Conservation (phyloP, 2,888 invertebrate genomes). For the Cephus pulcher region DNA sequence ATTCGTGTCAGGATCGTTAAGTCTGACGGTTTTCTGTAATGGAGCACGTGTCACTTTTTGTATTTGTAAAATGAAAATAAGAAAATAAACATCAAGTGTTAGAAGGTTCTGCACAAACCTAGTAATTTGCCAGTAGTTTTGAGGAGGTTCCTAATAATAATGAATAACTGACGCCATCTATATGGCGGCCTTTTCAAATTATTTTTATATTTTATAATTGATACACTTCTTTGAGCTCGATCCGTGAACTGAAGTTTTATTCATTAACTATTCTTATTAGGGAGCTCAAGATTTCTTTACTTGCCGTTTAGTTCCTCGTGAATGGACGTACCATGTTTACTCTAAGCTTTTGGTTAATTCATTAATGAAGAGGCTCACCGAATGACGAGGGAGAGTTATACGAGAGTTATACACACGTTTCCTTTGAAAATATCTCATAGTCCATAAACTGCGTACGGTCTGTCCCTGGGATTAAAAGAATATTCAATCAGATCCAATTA, state of each 20-base stretch:
- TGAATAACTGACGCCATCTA: background rate
- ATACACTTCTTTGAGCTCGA: background rate
- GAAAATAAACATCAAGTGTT: background rate
- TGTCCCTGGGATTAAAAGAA: background rate
- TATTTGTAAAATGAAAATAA: background rate
- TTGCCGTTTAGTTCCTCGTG: constrained; percentile 39
- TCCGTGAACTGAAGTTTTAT: background rate
- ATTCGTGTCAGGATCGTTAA: background rate
- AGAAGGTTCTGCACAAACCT: background rate
- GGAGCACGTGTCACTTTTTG: background rate
- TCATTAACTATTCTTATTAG: background rate
- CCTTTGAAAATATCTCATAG: background rate
- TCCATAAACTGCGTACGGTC: background rate
- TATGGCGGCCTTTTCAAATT: background rate
- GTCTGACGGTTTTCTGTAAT: background rate
- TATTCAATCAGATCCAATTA: background rate
- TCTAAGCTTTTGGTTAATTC: background rate
- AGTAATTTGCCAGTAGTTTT: no score
- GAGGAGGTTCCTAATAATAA: background rate
- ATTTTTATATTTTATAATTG: background rate
- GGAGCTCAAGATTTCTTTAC: background rate
- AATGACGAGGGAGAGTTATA: background rate
- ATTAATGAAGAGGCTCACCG: background rate
- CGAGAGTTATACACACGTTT: background rate
- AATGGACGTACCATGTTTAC: constrained; percentile 61